Evolutionary conservation across 23 tunicate genomes (phyloP).

Genomic region (Phallusia fumigata): DNA sequence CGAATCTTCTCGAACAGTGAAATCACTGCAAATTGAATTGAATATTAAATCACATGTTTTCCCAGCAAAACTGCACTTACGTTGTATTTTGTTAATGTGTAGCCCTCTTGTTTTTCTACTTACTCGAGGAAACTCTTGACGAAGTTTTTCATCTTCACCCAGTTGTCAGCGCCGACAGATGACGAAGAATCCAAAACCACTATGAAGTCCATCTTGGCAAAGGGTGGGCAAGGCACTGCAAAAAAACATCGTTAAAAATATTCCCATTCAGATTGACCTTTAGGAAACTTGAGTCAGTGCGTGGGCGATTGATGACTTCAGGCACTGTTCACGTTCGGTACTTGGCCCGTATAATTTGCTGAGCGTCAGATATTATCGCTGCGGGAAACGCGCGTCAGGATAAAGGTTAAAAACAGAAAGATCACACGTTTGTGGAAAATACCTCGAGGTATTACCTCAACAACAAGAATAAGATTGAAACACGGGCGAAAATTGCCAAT

Average conservation of each 20-base stretch:
- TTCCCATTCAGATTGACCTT: too few relatives aligned
- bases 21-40: slow-evolving; percentile 49
- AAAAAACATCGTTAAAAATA: not conserved
- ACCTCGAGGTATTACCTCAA: too few relatives aligned
- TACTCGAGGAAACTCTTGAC: slow-evolving; percentile 53
- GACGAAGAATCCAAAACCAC: slow-evolving; percentile 74
- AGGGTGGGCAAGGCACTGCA: slow-evolving; percentile 73
- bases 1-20: slow-evolving; percentile 44
- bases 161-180: slow-evolving; percentile 59
- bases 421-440: too few relatives aligned
- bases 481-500: too few relatives aligned
- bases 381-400: too few relatives aligned
- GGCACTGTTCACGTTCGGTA: too few relatives aligned
- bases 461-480: too few relatives aligned
- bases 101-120: not conserved
- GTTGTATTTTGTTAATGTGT: not conserved
- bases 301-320: too few relatives aligned
- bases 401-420: too few relatives aligned
- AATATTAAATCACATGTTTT: not conserved
- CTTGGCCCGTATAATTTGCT: not conserved
- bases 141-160: slow-evolving; percentile 53
- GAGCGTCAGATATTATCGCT: not conserved
- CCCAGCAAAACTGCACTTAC: too few relatives aligned
- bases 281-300: too few relatives aligned
- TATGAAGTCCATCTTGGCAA: slow-evolving; percentile 70